Base-by-base conservation (phyloP, 2,113 vertebrate genomes). In the Gobius niger region DNA sequence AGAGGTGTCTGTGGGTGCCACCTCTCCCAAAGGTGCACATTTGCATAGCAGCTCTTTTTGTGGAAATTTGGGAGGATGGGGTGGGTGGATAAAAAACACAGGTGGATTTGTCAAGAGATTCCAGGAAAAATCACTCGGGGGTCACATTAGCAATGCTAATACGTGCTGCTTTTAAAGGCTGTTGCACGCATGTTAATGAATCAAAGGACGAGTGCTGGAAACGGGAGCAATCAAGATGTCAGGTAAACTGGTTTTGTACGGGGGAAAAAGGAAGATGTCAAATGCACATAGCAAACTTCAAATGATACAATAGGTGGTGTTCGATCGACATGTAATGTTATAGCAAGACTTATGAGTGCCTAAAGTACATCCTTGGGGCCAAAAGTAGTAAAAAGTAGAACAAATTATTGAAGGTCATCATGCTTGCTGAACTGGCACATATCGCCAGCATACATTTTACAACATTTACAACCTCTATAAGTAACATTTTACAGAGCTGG, bases 141-240 rank as follows among this genome's bases (percentile, higher is more conserved):
- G 78, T 80, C 69, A 65, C 72, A 82, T 83, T 83, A 78, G 68
- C 67, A 69, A 81, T 85, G 79, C 69, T 61, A 77, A 73, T 77
- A 72, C 60, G 44, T 47, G 65, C 42, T 13, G 65, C 7, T 67
- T 74, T 60, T 47, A 77, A 77, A 50, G 19, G 60, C 49, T 52
- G 66, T 61, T 70, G 65, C 8, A 12, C 66, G 41, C 10, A 63
- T 49, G 60, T 46, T 70, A 69, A 79, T 75, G 68, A 68, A 61
- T 78, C 24, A 70, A 77, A 75, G 16, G 9, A 10, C 60, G 52
- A 76, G 52, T 10, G 50, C 34, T 47, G 18, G 52, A 76, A 61
- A 52, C 52, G 54, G 41, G 56, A 7, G 70, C 41, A 42, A 57
- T n/a, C 12, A 16, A 57, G 40, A 41, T 44, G 54, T 40, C 15